phyloP scores from a whole-genome alignment of 2,113 vertebrate genomes.

The Talpa occidentalis region DNA sequence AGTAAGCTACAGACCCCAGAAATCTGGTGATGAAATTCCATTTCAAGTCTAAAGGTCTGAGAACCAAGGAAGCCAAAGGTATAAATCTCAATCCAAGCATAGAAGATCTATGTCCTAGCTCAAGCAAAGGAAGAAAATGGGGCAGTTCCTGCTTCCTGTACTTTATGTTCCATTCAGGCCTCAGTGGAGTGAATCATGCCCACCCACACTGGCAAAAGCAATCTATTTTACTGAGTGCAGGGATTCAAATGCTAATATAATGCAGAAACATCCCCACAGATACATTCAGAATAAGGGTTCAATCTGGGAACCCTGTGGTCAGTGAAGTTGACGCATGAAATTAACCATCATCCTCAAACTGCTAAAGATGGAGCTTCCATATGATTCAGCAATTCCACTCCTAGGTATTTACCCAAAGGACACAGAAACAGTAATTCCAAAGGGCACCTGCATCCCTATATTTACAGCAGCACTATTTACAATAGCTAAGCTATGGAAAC shows the following conservation, averaged over 20 bases:
- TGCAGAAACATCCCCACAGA: background rate
- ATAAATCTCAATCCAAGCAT: background rate
- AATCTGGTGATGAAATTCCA: background rate
- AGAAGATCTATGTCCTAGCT: background rate
- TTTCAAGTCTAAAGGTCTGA: background rate
- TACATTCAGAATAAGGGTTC: background rate
- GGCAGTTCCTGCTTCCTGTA: background rate
- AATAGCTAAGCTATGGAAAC: too few species aligned
- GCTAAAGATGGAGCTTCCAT: too few species aligned
- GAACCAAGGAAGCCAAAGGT: background rate
- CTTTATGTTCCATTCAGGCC: background rate
- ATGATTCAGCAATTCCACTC: too few species aligned
- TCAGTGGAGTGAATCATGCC: background rate
- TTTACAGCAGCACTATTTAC: too few species aligned
- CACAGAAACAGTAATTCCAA: too few species aligned
- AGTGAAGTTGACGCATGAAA: background rate
- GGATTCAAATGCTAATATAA: background rate
- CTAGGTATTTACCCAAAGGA: too few species aligned
- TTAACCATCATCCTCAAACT: background rate
- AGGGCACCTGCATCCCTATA: too few species aligned
- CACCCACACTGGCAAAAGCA: fast-evolving
- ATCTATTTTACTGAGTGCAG: background rate
- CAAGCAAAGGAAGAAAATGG: background rate
- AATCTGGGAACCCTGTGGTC: background rate
- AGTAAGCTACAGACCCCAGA: background rate